Conservation (phyloP, 1,140 invertebrate genomes). For the Eubasilissa regina region DNA sequence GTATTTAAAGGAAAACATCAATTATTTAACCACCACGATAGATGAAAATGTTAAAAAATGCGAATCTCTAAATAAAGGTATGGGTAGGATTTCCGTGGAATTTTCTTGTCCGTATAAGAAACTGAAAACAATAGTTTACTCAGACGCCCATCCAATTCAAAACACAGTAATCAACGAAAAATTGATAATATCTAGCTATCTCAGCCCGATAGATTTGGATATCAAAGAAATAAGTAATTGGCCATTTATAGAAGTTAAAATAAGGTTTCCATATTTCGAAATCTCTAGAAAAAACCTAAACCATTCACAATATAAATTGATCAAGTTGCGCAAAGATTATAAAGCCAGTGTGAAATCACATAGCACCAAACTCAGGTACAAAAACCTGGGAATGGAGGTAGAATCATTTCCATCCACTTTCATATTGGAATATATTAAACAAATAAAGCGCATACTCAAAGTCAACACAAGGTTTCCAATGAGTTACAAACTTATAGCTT, state of each 20-base stretch:
- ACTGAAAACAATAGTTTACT: not conserved
- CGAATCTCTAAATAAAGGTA: not conserved
- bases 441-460: not conserved
- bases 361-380: not conserved
- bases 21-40: not conserved
- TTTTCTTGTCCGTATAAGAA: not conserved
- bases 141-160: not conserved
- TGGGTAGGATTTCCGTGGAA: not conserved
- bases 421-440: not conserved
- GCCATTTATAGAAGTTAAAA: slow-evolving; percentile 2
- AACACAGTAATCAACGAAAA: not conserved
- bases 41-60: not conserved
- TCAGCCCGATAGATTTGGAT: not conserved
- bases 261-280: not conserved
- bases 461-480: not conserved
- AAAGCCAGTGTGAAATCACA: not conserved
- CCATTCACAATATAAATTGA: not conserved
- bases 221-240: not conserved
- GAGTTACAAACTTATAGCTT: not conserved
- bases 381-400: not conserved
- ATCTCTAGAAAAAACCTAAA: not conserved
- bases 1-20: not conserved
- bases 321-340: not conserved
- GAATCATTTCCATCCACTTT: not conserved
- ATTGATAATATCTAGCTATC: not conserved